Percentiles rank a stretch among this genome's conserved stretches.
These are phyloP conservation scores for Lottia gigantea DNA, from an alignment of 2,888 invertebrate species.

Conservation along the genomic window DNA sequence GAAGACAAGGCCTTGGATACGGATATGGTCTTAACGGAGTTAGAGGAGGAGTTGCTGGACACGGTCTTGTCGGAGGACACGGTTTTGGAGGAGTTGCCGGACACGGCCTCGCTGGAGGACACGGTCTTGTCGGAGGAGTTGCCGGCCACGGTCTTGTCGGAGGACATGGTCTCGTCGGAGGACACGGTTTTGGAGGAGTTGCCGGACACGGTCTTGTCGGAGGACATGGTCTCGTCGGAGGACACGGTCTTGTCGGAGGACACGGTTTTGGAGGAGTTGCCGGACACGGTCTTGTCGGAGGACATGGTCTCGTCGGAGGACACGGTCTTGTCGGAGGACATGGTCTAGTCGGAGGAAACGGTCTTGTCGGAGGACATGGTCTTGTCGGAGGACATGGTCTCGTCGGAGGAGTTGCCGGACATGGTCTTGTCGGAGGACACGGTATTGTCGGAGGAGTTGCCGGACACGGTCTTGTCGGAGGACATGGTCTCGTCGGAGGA, in stretches of 20 bases:
- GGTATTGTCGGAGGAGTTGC: neutral
- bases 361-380: neutral
- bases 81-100: neutral
- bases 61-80: conserved; percentile 1
- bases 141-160: neutral
- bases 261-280: neutral
- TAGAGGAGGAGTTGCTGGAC: neutral
- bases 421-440: neutral
- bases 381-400: neutral
- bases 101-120: neutral
- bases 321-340: neutral
- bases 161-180: neutral
- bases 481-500: neutral
- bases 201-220: neutral
- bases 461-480: neutral
- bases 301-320: neutral
- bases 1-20: neutral
- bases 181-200: neutral
- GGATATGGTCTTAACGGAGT: too few relatives aligned
- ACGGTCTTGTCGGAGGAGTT: neutral
- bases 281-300: neutral
- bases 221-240: neutral
- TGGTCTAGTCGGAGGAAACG: neutral
- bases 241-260: neutral
- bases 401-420: neutral